phyloP scores from a whole-genome alignment of 2,888 invertebrate genomes.

The Mythimna ferrago region DNA sequence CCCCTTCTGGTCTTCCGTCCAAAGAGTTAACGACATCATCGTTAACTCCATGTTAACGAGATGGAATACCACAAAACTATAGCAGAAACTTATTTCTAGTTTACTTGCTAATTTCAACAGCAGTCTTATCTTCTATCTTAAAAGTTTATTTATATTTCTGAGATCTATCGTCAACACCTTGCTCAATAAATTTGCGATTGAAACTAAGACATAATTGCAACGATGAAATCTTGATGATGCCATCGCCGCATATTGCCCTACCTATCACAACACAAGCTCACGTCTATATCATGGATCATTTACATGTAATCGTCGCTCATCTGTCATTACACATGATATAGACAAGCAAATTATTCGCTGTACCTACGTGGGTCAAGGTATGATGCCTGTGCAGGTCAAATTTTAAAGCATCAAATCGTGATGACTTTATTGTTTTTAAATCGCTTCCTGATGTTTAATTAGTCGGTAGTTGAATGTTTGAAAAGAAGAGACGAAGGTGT shows the following conservation, averaged over 20 bases:
- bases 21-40: too few species aligned
- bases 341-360: constrained; percentile 59
- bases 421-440: constrained; percentile 58
- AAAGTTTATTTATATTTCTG: too few species aligned
- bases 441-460: constrained; percentile 59
- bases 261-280: constrained; percentile 2
- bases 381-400: constrained; percentile 45
- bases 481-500: constrained; percentile 9
- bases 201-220: constrained; percentile 14
- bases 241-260: background rate
- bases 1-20: too few species aligned
- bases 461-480: constrained; percentile 50
- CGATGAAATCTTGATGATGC: constrained; percentile 24
- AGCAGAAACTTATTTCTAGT: too few species aligned
- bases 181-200: background rate
- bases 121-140: too few species aligned
- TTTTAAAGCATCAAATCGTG: constrained; percentile 38
- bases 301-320: constrained; percentile 43
- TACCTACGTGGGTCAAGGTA: constrained; percentile 62
- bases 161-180: too few species aligned
- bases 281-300: constrained; percentile 32
- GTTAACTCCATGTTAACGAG: too few species aligned
- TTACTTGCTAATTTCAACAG: too few species aligned
- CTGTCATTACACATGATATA: constrained; percentile 48
- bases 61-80: too few species aligned